A percentile compares a stretch with the other conserved stretches of the same genome.
These are phyloP conservation scores for Spheniscus humboldti DNA, from an alignment of 2,797 vertebrate genomes.

Conservation along the genomic window DNA sequence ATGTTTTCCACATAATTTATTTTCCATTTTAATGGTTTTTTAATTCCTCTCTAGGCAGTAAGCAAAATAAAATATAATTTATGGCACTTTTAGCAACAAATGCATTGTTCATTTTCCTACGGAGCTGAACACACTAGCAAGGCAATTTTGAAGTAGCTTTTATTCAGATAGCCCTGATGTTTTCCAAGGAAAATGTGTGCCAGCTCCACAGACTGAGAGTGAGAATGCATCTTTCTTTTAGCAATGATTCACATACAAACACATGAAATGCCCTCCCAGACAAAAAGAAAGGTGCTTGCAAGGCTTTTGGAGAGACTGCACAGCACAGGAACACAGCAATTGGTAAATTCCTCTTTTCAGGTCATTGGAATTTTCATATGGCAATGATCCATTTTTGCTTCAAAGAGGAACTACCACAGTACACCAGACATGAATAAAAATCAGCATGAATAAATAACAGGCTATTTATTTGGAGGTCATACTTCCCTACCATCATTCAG, in stretches of 20 bases:
- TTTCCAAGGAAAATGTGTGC: background rate
- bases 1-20: constrained; percentile 43
- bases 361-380: background rate
- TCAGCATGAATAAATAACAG: background rate
- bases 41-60: constrained; percentile 40
- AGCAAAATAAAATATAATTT: constrained; percentile 52
- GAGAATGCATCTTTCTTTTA: background rate
- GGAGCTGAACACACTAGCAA: background rate
- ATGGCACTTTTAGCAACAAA: constrained; percentile 3
- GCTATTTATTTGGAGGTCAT: constrained; percentile 11
- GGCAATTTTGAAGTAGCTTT: background rate
- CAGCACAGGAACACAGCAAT: background rate
- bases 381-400: background rate
- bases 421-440: background rate
- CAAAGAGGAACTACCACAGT: background rate
- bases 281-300: background rate
- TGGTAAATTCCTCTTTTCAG: background rate
- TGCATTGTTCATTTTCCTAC: constrained; percentile 19
- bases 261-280: background rate
- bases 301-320: background rate
- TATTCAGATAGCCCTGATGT: background rate
- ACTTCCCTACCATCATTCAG: background rate
- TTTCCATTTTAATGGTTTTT: constrained; percentile 50
- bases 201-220: background rate
- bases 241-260: background rate